Conservation (phyloP, 2,113 vertebrate species). For the Haemorhous mexicanus region DNA sequence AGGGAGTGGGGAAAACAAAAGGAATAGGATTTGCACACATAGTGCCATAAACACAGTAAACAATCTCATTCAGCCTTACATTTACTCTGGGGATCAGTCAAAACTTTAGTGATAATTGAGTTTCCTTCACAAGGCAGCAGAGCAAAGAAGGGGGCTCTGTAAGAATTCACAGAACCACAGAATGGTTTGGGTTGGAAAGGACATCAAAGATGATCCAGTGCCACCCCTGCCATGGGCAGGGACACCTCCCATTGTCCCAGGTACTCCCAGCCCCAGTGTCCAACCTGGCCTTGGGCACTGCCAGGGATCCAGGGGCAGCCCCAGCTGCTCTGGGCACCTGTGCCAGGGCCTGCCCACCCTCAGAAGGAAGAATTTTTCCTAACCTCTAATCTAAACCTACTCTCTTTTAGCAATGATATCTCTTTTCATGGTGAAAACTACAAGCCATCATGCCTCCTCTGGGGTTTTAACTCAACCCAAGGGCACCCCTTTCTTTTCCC, state of each 20-base stretch:
- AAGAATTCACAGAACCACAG: neutral
- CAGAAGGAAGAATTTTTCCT: neutral
- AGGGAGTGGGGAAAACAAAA: fast-evolving
- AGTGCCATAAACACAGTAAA: neutral
- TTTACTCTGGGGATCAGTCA: neutral
- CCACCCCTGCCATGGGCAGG: neutral
- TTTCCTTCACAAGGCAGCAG: neutral
- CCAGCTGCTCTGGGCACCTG: neutral
- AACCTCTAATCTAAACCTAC: neutral
- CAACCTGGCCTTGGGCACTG: neutral
- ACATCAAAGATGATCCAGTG: fast-evolving
- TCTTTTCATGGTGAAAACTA: neutral
- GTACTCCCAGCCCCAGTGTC: neutral
- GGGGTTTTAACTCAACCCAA: neutral
- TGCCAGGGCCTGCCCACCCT: neutral
- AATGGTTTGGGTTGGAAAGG: neutral
- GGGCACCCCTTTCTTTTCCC: neutral
- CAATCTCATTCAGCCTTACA: neutral
- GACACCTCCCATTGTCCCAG: neutral
- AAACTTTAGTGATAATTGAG: neutral
- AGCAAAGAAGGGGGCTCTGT: neutral
- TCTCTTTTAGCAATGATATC: neutral
- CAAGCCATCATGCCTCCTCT: neutral
- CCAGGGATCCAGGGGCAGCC: neutral
- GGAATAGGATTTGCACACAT: neutral